Evolutionary conservation across 1,140 invertebrate genomes (phyloP).

Genomic region (Drosophila oshimai): DNA sequence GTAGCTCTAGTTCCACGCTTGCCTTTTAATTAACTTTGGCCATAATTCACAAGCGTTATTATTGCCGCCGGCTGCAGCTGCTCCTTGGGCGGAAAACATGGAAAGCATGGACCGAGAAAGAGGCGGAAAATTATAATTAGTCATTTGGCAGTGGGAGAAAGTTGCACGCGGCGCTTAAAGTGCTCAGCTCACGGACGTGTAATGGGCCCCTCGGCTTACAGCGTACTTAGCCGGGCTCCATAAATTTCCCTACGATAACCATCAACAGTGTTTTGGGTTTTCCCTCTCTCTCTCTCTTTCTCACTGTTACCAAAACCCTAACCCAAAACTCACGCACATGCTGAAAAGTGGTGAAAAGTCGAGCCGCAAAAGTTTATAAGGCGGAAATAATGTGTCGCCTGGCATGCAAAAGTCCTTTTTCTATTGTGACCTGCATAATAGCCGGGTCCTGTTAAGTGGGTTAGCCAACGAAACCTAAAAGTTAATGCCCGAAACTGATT

Average conservation of each 20-base stretch:
- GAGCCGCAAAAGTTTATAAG: constrained; percentile 67
- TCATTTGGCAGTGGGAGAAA: constrained; percentile 32
- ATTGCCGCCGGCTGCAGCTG: constrained; percentile 42
- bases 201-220: constrained; percentile 52
- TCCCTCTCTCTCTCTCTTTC: neutral
- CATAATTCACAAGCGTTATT: constrained; percentile 48
- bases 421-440: constrained; percentile 48
- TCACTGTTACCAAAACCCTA: neutral
- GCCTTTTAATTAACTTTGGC: constrained; percentile 59
- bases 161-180: constrained; percentile 19
- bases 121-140: constrained; percentile 62
- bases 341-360: constrained; percentile 50
- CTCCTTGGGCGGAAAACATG: constrained; percentile 15
- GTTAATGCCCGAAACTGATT: constrained; percentile 8
- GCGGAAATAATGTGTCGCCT: constrained; percentile 72
- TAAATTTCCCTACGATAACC: constrained; percentile 70
- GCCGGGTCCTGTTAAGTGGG: constrained; percentile 27
- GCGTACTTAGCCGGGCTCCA: constrained; percentile 58
- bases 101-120: constrained; percentile 28
- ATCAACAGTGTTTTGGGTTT: constrained; percentile 50
- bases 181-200: constrained; percentile 15
- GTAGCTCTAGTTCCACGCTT: constrained; percentile 6
- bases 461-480: constrained; percentile 22
- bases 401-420: constrained; percentile 53
- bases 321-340: constrained; percentile 9